Evolutionary conservation across 2,888 invertebrate genomes (phyloP).

Genomic region (Agonopterix subpropinquella): DNA sequence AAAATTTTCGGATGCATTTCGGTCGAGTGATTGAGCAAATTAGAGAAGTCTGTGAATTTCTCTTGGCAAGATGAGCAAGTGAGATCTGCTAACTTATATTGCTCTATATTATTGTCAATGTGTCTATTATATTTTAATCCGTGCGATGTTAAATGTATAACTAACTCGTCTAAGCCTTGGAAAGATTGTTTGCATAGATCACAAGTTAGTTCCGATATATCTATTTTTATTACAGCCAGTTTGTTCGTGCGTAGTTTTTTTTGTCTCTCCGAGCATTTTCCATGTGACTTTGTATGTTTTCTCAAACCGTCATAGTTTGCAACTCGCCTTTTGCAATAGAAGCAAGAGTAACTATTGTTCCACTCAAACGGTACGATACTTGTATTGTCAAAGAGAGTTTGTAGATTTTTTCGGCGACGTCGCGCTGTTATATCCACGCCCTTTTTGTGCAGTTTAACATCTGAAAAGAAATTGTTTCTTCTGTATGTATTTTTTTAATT

Average conservation of each 20-base stretch:
- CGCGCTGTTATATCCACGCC: slow-evolving; percentile 7
- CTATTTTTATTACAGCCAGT: slow-evolving; percentile 25
- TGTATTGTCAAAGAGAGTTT: slow-evolving; percentile 34
- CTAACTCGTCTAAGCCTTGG: slow-evolving; percentile 1
- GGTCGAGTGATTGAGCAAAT: slow-evolving; percentile 1
- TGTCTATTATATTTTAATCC: slow-evolving; percentile 4
- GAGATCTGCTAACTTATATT: slow-evolving; percentile 10
- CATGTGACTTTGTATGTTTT: slow-evolving; percentile 30
- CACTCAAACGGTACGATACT: slow-evolving; percentile 34
- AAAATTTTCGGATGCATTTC: slow-evolving; percentile 2
- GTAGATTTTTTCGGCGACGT: slow-evolving; percentile 23
- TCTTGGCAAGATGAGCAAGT: slow-evolving; percentile 11
- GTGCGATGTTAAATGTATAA: slow-evolving; percentile 6
- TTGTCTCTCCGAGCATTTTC: slow-evolving; percentile 9
- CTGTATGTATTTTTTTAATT: slow-evolving; percentile 14
- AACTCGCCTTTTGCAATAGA: slow-evolving; percentile 30
- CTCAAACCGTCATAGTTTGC: slow-evolving; percentile 19
- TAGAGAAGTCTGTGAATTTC: slow-evolving; percentile 2
- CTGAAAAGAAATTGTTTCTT: slow-evolving; percentile 34
- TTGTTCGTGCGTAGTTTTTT: neutral
- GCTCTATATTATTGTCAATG: neutral
- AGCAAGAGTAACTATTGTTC: slow-evolving; percentile 32
- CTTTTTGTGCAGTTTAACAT: slow-evolving; percentile 23
- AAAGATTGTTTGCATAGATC: slow-evolving; percentile 20
- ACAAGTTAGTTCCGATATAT: slow-evolving; percentile 28